Evolutionary conservation across 2,888 invertebrate species (phyloP).

Genomic region (Chorisops tibialis): DNA sequence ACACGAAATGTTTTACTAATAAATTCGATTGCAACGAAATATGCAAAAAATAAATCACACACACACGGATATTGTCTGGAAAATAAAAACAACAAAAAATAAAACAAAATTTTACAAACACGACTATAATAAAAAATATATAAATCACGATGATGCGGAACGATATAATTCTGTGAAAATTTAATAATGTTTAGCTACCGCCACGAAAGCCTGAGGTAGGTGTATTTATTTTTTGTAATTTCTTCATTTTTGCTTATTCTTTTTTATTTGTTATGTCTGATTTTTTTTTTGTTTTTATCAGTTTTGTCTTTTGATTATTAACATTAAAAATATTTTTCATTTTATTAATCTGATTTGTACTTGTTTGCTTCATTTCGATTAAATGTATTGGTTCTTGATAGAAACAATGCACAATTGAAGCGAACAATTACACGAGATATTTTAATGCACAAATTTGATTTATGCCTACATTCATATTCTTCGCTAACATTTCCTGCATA

Average conservation of each 20-base stretch:
- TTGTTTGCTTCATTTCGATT: too few relatives aligned
- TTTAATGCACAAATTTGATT: too few relatives aligned
- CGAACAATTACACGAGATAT: too few relatives aligned
- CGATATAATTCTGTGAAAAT: too few relatives aligned
- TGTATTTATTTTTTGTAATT: conserved; percentile 41
- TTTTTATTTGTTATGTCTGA: conserved; percentile 10
- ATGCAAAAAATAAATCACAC: background rate
- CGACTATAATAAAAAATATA: conserved; percentile 19
- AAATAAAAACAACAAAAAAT: background rate
- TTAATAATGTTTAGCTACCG: conserved; percentile 62
- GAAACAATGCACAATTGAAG: too few relatives aligned
- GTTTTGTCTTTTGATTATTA: conserved; percentile 4
- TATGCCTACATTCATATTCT: too few relatives aligned
- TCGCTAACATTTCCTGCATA: too few relatives aligned
- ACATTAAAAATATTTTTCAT: background rate
- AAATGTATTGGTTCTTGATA: too few relatives aligned
- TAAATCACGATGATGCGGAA: conserved; percentile 17
- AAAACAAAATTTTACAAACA: conserved; percentile 14
- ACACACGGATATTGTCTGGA: background rate
- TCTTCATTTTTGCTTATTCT: background rate
- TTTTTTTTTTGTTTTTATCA: conserved; percentile 31
- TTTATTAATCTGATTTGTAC: too few relatives aligned
- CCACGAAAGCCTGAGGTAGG: conserved; percentile 89
- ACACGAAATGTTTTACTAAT: too few relatives aligned
- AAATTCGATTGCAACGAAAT: background rate